Conservation (phyloP, 2,888 invertebrate species). For the Watsonalla cultraria region DNA sequence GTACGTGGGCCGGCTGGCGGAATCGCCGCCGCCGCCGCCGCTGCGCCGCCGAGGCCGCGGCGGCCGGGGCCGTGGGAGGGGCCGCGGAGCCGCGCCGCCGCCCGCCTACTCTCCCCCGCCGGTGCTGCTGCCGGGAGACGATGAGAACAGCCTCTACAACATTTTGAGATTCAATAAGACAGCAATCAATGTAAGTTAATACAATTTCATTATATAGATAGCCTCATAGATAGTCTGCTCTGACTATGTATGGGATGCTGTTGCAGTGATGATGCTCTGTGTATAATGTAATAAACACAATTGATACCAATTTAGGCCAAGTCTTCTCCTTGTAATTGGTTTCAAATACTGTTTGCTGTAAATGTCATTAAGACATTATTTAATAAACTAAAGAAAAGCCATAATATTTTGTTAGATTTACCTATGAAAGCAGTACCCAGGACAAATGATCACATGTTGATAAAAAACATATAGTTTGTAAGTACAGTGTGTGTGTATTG, state of each 20-base stretch:
- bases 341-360: no score
- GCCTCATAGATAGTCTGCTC: no score
- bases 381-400: no score
- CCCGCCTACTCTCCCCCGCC: conserved; percentile 73
- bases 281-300: no score
- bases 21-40: conserved; percentile 69
- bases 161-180: conserved; percentile 90
- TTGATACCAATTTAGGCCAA: no score
- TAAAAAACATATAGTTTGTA: no score
- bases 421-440: no score
- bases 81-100: conserved; percentile 65
- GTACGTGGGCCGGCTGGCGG: conserved; percentile 69
- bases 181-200: conserved; percentile 83
- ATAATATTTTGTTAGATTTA: no score
- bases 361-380: no score
- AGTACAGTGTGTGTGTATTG: background rate
- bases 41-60: conserved; percentile 59
- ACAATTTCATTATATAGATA: background rate
- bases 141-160: conserved; percentile 91
- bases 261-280: no score
- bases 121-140: conserved; percentile 80
- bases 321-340: no score
- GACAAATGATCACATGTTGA: no score
- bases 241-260: background rate
- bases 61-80: conserved; percentile 60